phyloP scores from a whole-genome alignment of 1,140 invertebrate species.

The Atopsyche davidsoni region DNA sequence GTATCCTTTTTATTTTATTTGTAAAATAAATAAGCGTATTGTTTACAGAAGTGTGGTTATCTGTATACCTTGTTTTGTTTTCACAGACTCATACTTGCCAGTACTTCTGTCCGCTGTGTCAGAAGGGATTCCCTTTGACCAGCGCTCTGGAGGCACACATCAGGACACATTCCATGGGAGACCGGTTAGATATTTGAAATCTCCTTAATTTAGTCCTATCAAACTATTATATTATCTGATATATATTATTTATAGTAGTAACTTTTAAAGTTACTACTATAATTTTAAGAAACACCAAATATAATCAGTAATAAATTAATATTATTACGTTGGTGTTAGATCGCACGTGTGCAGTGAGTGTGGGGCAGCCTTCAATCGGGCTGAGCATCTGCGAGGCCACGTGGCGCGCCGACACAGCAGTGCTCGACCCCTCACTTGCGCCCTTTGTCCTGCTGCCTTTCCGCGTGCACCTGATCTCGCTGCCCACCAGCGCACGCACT shows the following conservation, averaged over 20 bases:
- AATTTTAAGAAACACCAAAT: too few species aligned
- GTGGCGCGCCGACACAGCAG: constrained; percentile 8
- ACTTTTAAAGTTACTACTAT: too few species aligned
- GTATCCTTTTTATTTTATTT: constrained; percentile 3
- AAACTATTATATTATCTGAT: too few species aligned
- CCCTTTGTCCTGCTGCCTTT: constrained; percentile 12
- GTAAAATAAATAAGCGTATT: background rate
- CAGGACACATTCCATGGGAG: constrained; percentile 17
- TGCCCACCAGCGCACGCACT: constrained; percentile 12
- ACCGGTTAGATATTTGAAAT: constrained; percentile 19
- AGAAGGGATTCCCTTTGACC: constrained; percentile 16
- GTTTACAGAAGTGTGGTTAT: background rate
- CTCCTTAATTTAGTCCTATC: too few species aligned
- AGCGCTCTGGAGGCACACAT: constrained; percentile 19
- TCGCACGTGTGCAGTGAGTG: constrained; percentile 17
- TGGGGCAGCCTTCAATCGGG: constrained; percentile 15
- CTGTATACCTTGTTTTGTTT: too few species aligned
- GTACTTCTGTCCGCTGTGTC: constrained; percentile 21
- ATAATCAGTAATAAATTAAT: too few species aligned
- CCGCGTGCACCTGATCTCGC: constrained; percentile 8
- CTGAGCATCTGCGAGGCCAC: constrained; percentile 20
- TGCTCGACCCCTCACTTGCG: constrained; percentile 6
- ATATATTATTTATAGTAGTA: too few species aligned
- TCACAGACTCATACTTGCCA: constrained; percentile 22
- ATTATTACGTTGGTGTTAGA: too few species aligned